Base-by-base conservation (phyloP, 2,888 invertebrate species). In the Theretra japonica region DNA sequence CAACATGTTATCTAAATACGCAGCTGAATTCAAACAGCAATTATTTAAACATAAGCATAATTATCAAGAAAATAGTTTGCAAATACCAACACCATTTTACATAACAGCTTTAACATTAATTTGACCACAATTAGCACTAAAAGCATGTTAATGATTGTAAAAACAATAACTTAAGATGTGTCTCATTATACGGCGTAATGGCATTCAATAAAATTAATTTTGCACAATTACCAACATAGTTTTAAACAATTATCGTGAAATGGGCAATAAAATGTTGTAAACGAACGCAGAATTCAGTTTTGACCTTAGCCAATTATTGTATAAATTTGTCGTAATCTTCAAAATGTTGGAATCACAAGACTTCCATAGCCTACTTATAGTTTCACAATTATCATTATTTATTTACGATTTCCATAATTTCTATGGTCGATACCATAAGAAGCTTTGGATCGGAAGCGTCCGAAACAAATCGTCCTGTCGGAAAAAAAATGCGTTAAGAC, bases 101-200 rank as follows among this genome's bases (percentile, higher is more conserved):
- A 11, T 65, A 65, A 65, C 65, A 17, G 41, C n/a, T 62, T 62
- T 48, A 41, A 15, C 65, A 48, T 65, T 62, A 41, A 65, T 25
- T 25, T 17, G 17, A 11, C 65, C 23, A 48, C 48, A 65, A 65
- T 41, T 65, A 41, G 23, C 65, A 23, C 48, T 23, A 41, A 65
- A 65, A 11, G 23, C 48, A 48, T 65, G 65, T 48, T 65, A 48
- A 65, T 65, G 65, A 23, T 23, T 15, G 41, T 15, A 65, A 65
- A 65, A 62, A 65, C 41, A 23, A 23, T 21, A 15, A 48, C 25
- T 62, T 65, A 41, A 25, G 48, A 41, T 23, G 33, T 21, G 62
- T 41, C 62, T 41, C 58, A 23, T 58, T 21, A 56, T 30, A 30
- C 8, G 11, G n/a, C 17, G 11, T 41, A 62, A 62, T 41, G 41